Evolutionary conservation across 2,113 vertebrate genomes (phyloP).

Genomic region (Gallinago undulata): DNA sequence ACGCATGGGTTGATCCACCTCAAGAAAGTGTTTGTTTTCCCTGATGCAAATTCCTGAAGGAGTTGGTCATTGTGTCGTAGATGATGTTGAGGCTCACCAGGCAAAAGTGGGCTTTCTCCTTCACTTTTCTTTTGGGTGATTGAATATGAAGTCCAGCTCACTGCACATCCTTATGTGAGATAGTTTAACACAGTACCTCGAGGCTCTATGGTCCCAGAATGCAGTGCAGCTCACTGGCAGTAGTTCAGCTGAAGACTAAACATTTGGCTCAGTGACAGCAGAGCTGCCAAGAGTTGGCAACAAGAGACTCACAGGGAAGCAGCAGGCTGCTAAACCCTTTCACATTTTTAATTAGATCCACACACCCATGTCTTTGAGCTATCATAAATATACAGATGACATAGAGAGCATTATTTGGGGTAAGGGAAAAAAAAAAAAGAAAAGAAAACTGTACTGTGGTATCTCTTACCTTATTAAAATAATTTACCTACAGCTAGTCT

Average conservation of each 20-base stretch:
- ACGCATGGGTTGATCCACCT: background rate
- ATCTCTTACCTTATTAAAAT: slow-evolving; percentile 74
- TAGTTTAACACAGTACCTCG: slow-evolving; percentile 66
- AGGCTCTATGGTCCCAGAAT: slow-evolving; percentile 85
- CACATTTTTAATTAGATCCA: slow-evolving; percentile 99
- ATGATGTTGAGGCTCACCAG: background rate
- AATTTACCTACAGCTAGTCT: slow-evolving; percentile 68
- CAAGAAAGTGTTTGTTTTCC: background rate
- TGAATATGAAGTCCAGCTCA: slow-evolving; percentile 47
- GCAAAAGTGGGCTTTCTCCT: slow-evolving; percentile 33
- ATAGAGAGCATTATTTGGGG: slow-evolving; percentile 86
- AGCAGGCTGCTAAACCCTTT: slow-evolving; percentile 97
- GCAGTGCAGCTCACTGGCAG: slow-evolving; percentile 87
- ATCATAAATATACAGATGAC: slow-evolving; percentile 97
- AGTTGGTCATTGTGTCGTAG: slow-evolving; percentile 13
- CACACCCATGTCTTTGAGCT: slow-evolving; percentile 98
- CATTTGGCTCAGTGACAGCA: slow-evolving; percentile 95
- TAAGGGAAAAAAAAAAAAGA: slow-evolving; percentile 46
- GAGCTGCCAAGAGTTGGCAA: slow-evolving; percentile 97
- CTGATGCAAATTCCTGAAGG: background rate
- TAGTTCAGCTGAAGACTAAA: slow-evolving; percentile 95
- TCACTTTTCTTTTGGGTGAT: slow-evolving; percentile 37
- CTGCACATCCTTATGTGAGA: slow-evolving; percentile 60
- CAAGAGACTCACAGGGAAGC: slow-evolving; percentile 86
- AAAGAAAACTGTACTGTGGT: slow-evolving; percentile 42